Conservation (phyloP, 2,797 vertebrate species). For the Cossypha niveicapilla region DNA sequence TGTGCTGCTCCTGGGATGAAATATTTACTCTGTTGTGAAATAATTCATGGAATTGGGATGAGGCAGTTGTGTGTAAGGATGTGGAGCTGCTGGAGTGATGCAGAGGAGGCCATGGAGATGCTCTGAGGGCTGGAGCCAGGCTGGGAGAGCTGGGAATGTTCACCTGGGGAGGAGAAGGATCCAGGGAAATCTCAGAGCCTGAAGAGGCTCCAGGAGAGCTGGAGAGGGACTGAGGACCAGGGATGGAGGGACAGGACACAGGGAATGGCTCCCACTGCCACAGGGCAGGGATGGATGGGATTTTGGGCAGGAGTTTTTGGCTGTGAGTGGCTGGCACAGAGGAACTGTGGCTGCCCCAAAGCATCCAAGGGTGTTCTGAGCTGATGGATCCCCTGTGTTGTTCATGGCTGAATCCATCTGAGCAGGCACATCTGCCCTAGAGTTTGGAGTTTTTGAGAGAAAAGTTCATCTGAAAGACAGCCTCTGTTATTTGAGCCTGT, state of each 20-base stretch:
- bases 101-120: background rate
- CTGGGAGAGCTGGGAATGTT: background rate
- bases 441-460: background rate
- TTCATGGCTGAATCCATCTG: background rate
- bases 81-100: background rate
- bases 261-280: background rate
- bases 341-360: background rate
- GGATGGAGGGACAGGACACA: background rate
- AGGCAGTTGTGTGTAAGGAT: rapidly evolving
- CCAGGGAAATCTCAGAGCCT: background rate
- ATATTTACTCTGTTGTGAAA: background rate
- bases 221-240: background rate
- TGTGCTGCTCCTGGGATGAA: background rate
- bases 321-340: background rate
- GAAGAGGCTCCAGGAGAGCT: background rate
- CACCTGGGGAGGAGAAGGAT: background rate
- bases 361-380: background rate
- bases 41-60: background rate
- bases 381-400: background rate
- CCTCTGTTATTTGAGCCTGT: background rate
- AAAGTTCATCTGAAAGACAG: background rate
- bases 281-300: no score
- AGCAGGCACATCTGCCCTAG: background rate
- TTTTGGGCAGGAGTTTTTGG: rapidly evolving
- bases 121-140: background rate